phyloP scores from a whole-genome alignment of 2,797 vertebrate species.

The Eutrigla gurnardus region DNA sequence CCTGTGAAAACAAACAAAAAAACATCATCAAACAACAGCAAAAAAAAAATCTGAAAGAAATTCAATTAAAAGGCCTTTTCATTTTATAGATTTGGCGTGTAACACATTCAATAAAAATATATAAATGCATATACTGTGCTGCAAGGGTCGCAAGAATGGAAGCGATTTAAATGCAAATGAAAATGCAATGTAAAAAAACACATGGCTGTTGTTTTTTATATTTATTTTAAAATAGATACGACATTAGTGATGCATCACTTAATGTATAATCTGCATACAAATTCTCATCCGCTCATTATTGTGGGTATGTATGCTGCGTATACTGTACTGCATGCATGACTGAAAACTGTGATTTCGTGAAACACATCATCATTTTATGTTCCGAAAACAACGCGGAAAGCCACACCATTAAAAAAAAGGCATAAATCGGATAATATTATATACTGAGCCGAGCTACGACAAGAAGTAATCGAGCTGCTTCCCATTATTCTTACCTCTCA shows the following conservation, averaged over 20 bases:
- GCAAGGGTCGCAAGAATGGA: not conserved
- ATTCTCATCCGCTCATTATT: not conserved
- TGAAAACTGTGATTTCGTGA: not conserved
- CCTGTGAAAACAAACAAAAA: constrained; percentile 44
- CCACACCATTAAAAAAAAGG: not conserved
- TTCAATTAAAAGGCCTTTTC: not conserved
- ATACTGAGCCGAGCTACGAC: not conserved
- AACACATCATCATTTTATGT: not conserved
- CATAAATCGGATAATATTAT: not conserved
- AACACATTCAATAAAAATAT: not conserved
- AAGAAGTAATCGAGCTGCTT: too few species aligned
- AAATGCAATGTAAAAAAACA: not conserved
- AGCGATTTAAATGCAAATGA: constrained; percentile 6
- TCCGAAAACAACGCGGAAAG: not conserved
- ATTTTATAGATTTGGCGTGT: not conserved
- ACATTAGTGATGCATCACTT: not conserved
- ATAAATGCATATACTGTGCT: not conserved
- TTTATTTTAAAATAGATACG: not conserved
- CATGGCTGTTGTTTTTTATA: not conserved
- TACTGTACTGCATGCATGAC: not conserved
- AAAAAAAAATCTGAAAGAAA: not conserved
- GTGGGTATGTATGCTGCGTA: too few species aligned
- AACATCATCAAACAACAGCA: constrained; percentile 26
- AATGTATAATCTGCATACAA: not conserved
- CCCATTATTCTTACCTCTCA: constrained; percentile 39